These are phyloP conservation scores for Takifugu flavidus DNA, from an alignment of 2,113 vertebrate genomes.

Conservation along the genomic window DNA sequence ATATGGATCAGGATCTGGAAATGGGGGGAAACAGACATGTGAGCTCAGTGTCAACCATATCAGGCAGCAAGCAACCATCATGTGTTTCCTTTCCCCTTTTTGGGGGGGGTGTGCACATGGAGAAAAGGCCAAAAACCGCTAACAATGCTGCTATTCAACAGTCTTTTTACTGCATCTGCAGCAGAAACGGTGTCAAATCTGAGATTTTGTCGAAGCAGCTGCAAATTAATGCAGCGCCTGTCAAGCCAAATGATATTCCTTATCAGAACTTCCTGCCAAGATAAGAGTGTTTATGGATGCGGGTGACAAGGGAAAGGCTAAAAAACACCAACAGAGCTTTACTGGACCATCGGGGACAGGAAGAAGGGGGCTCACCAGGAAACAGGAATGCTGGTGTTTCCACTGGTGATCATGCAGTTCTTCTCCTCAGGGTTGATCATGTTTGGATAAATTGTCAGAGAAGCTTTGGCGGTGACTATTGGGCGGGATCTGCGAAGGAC, in stretches of 20 bases:
- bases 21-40: slow-evolving; percentile 28
- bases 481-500: slow-evolving; percentile 78
- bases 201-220: slow-evolving; percentile 31
- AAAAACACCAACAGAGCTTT: slow-evolving; percentile 10
- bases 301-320: slow-evolving; percentile 24
- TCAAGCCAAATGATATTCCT: slow-evolving; percentile 25
- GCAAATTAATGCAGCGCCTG: slow-evolving; percentile 19
- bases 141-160: slow-evolving; percentile 62
- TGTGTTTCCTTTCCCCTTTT: slow-evolving; percentile 56
- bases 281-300: slow-evolving; percentile 24
- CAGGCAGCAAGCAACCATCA: slow-evolving; percentile 30
- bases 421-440: slow-evolving; percentile 94
- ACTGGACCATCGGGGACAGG: background rate
- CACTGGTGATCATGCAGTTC: slow-evolving; percentile 70
- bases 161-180: slow-evolving; percentile 15
- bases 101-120: slow-evolving; percentile 42
- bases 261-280: slow-evolving; percentile 48
- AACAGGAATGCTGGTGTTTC: slow-evolving; percentile 71
- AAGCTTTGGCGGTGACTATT: slow-evolving; percentile 81
- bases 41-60: slow-evolving; percentile 49
- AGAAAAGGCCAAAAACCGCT: slow-evolving; percentile 28
- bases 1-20: slow-evolving; percentile 58
- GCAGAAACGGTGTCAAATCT: slow-evolving; percentile 17
- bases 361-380: slow-evolving; percentile 78
- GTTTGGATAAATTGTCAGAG: slow-evolving; percentile 78